A percentile compares a stretch with the other conserved stretches of the same genome.
phyloP scores from a whole-genome alignment of 2,888 invertebrate species.

The Synanthedon myopaeformis region DNA sequence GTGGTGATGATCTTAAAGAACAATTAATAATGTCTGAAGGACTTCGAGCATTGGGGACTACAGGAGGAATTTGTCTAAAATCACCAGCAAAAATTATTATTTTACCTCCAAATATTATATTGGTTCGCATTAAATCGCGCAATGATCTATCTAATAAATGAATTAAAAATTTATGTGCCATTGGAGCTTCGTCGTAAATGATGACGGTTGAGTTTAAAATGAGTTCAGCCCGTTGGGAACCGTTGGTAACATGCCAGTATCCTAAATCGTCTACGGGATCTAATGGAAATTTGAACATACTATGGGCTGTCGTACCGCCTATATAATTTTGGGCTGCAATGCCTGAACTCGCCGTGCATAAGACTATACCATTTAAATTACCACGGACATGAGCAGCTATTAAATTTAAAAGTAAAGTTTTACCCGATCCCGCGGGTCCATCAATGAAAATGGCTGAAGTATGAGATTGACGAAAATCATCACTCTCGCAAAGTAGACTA shows the following conservation, averaged over 20 bases:
- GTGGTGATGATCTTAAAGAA: slow-evolving; percentile 1
- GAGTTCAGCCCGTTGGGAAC: slow-evolving; percentile 2
- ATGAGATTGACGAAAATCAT: neutral
- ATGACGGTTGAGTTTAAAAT: slow-evolving; percentile 1
- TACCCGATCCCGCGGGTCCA: slow-evolving; percentile 4
- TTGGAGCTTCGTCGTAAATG: slow-evolving; percentile 5
- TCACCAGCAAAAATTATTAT: slow-evolving; percentile 8
- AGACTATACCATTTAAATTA: neutral
- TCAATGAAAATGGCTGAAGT: slow-evolving; percentile 1
- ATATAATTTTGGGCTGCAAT: slow-evolving; percentile 1
- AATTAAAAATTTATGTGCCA: slow-evolving; percentile 5
- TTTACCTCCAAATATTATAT: slow-evolving; percentile 8
- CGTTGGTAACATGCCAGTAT: neutral
- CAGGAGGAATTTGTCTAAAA: slow-evolving; percentile 9
- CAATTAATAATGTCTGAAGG: slow-evolving; percentile 4
- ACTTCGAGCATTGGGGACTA: slow-evolving; percentile 1
- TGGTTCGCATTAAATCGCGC: slow-evolving; percentile 3
- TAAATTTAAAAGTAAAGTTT: slow-evolving; percentile 2
- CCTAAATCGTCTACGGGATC: slow-evolving; percentile 2
- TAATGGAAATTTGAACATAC: slow-evolving; percentile 4
- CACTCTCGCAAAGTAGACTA: neutral
- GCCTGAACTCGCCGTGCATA: slow-evolving; percentile 1
- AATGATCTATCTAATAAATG: slow-evolving; percentile 4
- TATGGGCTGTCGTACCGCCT: slow-evolving; percentile 3
- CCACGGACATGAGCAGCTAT: slow-evolving; percentile 1